Conservation (phyloP, 2,888 invertebrate genomes). For the Acronicta alni region DNA sequence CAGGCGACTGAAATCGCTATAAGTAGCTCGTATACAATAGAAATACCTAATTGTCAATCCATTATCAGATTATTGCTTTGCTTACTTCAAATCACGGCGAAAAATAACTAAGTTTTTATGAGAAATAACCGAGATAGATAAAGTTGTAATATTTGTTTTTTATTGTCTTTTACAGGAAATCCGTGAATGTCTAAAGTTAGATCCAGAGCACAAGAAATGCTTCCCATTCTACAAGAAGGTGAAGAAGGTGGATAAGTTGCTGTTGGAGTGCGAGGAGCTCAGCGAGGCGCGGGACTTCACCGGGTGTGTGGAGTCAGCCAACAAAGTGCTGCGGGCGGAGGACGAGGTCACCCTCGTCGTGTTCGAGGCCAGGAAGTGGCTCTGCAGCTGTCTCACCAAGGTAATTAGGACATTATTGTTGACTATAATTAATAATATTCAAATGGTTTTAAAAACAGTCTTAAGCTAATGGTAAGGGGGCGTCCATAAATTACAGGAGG, state of each 20-base stretch:
- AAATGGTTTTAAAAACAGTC: too few relatives aligned
- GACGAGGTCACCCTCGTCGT: slow-evolving; percentile 92
- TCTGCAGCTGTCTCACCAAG: slow-evolving; percentile 92
- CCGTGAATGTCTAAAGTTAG: slow-evolving; percentile 98
- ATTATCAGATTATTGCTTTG: too few relatives aligned
- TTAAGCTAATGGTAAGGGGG: too few relatives aligned
- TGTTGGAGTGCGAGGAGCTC: slow-evolving; percentile 91
- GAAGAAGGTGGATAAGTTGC: slow-evolving; percentile 96
- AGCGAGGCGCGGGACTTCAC: slow-evolving; percentile 90
- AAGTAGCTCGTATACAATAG: too few relatives aligned
- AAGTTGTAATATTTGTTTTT: neutral
- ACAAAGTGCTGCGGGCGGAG: slow-evolving; percentile 92
- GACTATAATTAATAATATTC: too few relatives aligned
- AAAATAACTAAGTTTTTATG: too few relatives aligned
- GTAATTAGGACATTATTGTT: slow-evolving; percentile 9
- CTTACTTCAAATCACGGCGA: too few relatives aligned
- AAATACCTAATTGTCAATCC: too few relatives aligned
- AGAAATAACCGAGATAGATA: too few relatives aligned
- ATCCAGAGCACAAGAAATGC: slow-evolving; percentile 99
- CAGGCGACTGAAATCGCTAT: too few relatives aligned
- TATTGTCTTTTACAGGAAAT: slow-evolving; percentile 90
- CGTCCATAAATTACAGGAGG: too few relatives aligned
- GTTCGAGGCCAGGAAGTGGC: slow-evolving; percentile 92
- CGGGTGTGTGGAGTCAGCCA: slow-evolving; percentile 92
- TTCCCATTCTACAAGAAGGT: slow-evolving; percentile 98